Evolutionary conservation across 2,113 vertebrate genomes (phyloP).

Genomic region (Morone saxatilis): DNA sequence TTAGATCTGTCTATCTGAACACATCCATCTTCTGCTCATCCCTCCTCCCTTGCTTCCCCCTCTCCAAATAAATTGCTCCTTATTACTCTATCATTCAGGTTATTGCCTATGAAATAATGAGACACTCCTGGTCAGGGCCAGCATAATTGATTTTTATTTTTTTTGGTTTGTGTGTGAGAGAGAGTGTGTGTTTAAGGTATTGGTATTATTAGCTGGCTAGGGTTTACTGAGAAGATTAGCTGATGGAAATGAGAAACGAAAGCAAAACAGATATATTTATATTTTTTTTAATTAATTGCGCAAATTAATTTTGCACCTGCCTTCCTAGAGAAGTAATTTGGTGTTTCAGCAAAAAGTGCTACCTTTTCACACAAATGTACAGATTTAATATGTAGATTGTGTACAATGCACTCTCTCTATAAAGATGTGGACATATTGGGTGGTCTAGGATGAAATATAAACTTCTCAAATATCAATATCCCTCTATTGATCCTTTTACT

Average conservation of each 20-base stretch:
- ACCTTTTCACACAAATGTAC: not conserved
- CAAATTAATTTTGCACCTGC: too few species aligned
- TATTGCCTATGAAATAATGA: slow-evolving; percentile 85
- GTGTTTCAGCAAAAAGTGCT: not conserved
- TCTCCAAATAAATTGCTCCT: slow-evolving; percentile 85
- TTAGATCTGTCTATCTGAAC: slow-evolving; percentile 83
- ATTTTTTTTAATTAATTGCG: not conserved
- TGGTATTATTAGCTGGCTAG: slow-evolving; percentile 45
- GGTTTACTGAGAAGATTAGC: slow-evolving; percentile 58
- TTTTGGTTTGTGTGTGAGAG: slow-evolving; percentile 7
- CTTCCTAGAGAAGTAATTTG: too few species aligned
- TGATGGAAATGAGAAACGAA: slow-evolving; percentile 23
- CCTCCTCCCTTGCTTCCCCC: slow-evolving; percentile 61
- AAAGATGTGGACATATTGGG: not conserved
- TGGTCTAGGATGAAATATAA: slow-evolving; percentile 13
- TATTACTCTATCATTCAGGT: slow-evolving; percentile 84
- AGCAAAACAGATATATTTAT: not conserved
- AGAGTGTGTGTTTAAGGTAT: not conserved
- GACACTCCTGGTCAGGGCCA: slow-evolving; percentile 79
- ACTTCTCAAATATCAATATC: slow-evolving; percentile 43
- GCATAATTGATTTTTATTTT: slow-evolving; percentile 77
- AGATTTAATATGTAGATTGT: not conserved
- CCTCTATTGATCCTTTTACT: not conserved
- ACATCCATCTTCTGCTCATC: slow-evolving; percentile 76
- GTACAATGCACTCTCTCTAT: not conserved